Percentiles rank a stretch among this genome's conserved stretches.
phyloP scores from a whole-genome alignment of 2,113 vertebrate species.

The Eulemur macaco region DNA sequence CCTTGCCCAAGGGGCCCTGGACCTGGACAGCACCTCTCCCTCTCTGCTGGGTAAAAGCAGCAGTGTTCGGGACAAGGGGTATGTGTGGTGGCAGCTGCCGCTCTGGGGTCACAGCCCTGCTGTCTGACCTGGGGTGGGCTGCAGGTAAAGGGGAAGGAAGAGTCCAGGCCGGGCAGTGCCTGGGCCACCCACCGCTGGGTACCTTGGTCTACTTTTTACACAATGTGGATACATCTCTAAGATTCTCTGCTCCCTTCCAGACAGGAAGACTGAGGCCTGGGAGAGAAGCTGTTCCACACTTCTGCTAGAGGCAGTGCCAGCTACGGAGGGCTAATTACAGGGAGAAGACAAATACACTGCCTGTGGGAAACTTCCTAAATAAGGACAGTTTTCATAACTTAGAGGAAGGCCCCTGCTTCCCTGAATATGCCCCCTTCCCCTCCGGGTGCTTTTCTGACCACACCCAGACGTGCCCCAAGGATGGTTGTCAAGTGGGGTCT shows the following conservation, averaged over 20 bases:
- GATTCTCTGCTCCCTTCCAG: neutral
- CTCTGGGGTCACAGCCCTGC: neutral
- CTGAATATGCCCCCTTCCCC: neutral
- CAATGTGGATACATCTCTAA: neutral
- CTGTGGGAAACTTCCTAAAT: neutral
- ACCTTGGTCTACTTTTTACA: neutral
- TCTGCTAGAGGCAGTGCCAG: neutral
- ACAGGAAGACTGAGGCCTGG: neutral
- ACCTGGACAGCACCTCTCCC: accelerated
- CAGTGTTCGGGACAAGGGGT: neutral
- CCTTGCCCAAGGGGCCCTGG: no score
- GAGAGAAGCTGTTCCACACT: neutral
- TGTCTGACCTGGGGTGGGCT: neutral
- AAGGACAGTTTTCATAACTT: neutral
- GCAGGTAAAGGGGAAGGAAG: neutral
- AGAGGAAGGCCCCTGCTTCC: no score
- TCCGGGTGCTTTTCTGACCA: neutral
- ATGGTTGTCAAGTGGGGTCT: neutral
- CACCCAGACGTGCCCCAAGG: neutral
- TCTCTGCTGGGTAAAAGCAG: no score
- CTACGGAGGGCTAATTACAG: neutral
- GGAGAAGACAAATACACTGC: neutral
- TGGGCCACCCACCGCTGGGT: neutral
- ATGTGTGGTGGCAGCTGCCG: neutral
- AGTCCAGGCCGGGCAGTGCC: neutral